Percentiles rank a stretch among this genome's conserved stretches.
Evolutionary conservation across 2,797 vertebrate genomes (phyloP).

Genomic region (Phrynocephalus guinanensis): DNA sequence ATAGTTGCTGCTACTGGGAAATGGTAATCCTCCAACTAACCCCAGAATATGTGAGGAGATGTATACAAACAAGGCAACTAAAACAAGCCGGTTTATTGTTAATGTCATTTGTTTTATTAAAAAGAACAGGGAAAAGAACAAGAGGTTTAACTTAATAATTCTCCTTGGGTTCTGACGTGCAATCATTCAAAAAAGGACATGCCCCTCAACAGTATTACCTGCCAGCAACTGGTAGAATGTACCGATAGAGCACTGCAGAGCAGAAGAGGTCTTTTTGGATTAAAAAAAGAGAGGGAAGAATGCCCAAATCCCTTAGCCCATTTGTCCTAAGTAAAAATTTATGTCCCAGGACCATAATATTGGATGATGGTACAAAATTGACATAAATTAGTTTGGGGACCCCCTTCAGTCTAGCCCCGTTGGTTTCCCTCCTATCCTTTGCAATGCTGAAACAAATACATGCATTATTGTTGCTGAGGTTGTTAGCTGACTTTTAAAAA

Average conservation of each 20-base stretch:
- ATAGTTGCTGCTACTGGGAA: background rate
- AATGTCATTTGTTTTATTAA: slow-evolving; percentile 4
- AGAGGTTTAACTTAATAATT: background rate
- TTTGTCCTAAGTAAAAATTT: background rate
- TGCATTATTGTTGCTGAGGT: background rate
- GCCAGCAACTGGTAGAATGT: background rate
- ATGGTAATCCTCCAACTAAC: background rate
- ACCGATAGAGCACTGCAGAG: background rate
- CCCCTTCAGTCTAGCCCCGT: background rate
- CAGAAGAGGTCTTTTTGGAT: background rate
- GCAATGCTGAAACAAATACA: background rate
- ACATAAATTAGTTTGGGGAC: background rate
- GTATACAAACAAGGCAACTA: background rate
- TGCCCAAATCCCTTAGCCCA: background rate
- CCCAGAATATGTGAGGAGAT: slow-evolving; percentile 4
- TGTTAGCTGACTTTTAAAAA: background rate
- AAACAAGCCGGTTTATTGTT: background rate
- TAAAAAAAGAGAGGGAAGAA: background rate
- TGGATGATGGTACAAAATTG: background rate
- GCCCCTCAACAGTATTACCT: background rate
- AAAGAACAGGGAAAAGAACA: background rate
- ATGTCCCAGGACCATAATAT: background rate
- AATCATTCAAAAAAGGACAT: slow-evolving; percentile 7
- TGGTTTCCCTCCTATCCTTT: background rate
- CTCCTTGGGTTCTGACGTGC: background rate